Evolutionary conservation across 1,140 invertebrate species (phyloP).

Genomic region (Procambarus clarkii): DNA sequence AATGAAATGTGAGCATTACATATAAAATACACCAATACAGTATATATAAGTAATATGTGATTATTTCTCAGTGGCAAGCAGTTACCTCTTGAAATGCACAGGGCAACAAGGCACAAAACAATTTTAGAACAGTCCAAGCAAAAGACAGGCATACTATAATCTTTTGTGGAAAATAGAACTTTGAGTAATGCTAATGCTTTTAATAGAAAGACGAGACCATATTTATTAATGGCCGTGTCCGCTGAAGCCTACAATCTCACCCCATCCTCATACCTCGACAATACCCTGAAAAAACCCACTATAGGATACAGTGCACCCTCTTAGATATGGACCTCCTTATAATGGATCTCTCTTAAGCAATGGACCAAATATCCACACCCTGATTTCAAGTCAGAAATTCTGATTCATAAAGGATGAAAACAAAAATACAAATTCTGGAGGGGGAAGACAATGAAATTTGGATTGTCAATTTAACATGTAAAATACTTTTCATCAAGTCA

Average conservation of each 20-base stretch:
- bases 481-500: too few species aligned
- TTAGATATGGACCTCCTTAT: too few species aligned
- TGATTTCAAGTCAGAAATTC: too few species aligned
- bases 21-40: too few species aligned
- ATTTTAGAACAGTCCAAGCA: constrained; percentile 56
- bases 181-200: constrained; percentile 6
- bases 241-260: constrained; percentile 7
- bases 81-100: constrained; percentile 45
- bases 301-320: too few species aligned
- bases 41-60: not conserved
- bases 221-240: constrained; percentile 29
- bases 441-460: too few species aligned
- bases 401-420: too few species aligned
- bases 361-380: too few species aligned
- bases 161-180: constrained; percentile 42
- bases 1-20: too few species aligned
- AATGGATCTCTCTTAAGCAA: too few species aligned
- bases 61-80: constrained; percentile 41
- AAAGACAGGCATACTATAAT: not conserved
- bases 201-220: constrained; percentile 19
- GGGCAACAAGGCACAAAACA: constrained; percentile 62
- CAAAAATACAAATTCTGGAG: too few species aligned
- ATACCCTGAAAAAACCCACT: not conserved
- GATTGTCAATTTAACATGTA: too few species aligned
- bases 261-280: constrained; percentile 1